A percentile compares a stretch with the other conserved stretches of the same genome.
phyloP scores from a whole-genome alignment of 2,888 invertebrate genomes.

The Rosalia funebris region DNA sequence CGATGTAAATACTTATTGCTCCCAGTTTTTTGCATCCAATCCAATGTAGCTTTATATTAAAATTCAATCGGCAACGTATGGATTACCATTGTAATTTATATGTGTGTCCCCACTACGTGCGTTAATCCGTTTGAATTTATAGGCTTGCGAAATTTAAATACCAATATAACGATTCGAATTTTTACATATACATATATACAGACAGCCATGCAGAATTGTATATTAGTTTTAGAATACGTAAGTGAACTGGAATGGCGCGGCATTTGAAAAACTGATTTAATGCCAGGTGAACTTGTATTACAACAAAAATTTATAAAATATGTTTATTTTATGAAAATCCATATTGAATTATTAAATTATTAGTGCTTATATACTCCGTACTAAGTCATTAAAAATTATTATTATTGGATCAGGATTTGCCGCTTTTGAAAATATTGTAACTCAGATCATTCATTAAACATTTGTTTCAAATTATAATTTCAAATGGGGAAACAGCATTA shows the following conservation, averaged over 20 bases:
- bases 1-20: background rate
- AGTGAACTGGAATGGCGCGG: constrained; percentile 27
- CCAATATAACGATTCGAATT: constrained; percentile 29
- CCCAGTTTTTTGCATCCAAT: background rate
- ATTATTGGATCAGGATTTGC: constrained; percentile 20
- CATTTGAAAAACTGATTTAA: constrained; percentile 41
- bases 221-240: constrained; percentile 27
- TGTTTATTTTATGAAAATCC: constrained; percentile 43
- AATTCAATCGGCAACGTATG: constrained; percentile 34
- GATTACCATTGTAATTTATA: constrained; percentile 26
- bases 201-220: constrained; percentile 30
- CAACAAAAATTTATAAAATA: constrained; percentile 41
- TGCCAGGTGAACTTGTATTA: constrained; percentile 44
- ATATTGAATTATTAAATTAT: constrained; percentile 39
- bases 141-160: constrained; percentile 41
- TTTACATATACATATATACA: constrained; percentile 27
- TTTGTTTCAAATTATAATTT: constrained; percentile 47
- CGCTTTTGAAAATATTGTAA: constrained; percentile 18
- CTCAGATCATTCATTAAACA: constrained; percentile 46
- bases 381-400: constrained; percentile 39
- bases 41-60: constrained; percentile 11
- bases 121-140: constrained; percentile 43
- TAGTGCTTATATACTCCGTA: constrained; percentile 24
- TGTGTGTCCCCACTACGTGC: constrained; percentile 5
- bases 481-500: constrained; percentile 36